phyloP scores from a whole-genome alignment of 2,113 vertebrate genomes.

The Cepphus grylle region DNA sequence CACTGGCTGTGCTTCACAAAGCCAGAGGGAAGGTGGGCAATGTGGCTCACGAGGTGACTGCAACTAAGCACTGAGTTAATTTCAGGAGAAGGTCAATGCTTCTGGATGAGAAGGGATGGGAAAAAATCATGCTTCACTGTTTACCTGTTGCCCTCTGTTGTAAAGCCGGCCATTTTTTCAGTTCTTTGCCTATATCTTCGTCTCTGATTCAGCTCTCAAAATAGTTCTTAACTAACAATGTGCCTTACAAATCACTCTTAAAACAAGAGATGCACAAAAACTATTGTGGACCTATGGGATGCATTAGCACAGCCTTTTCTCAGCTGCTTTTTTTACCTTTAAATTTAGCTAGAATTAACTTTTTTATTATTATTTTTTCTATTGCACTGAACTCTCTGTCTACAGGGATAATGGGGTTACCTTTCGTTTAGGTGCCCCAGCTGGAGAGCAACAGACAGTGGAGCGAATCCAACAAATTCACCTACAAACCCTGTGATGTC shows the following conservation, averaged over 20 bases:
- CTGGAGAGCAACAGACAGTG: background rate
- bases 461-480: background rate
- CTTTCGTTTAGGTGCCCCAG: background rate
- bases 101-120: background rate
- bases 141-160: background rate
- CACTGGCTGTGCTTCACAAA: background rate
- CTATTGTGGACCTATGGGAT: background rate
- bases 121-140: background rate
- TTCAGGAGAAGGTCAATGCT: background rate
- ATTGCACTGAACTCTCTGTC: background rate
- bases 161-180: background rate
- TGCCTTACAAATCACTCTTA: background rate
- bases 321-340: background rate
- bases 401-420: background rate
- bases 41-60: background rate
- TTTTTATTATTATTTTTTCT: background rate
- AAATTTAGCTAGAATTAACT: background rate
- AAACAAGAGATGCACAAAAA: background rate
- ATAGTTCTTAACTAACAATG: background rate
- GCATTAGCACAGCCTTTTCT: background rate
- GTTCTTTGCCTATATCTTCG: background rate
- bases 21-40: background rate
- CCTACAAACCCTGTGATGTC: background rate
- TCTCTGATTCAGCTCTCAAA: background rate
- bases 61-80: background rate